These are phyloP conservation scores for Pelochelys cantorii DNA, from an alignment of 2,797 vertebrate genomes.

Conservation along the genomic window DNA sequence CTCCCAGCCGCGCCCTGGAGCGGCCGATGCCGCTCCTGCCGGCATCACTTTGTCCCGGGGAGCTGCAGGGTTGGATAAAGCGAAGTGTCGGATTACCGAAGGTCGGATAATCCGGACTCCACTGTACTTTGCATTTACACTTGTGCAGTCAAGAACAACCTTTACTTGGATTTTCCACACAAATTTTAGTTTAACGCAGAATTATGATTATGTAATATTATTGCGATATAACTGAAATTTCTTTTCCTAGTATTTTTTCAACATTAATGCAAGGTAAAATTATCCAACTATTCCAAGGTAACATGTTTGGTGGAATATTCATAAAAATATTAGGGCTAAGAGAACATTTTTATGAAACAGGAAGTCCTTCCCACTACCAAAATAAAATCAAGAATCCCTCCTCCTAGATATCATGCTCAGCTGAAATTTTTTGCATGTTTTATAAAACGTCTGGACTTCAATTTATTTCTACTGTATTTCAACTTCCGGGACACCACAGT, in stretches of 20 bases:
- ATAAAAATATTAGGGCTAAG: neutral
- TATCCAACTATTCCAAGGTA: neutral
- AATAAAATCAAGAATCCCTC: neutral
- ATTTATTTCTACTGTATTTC: too few species aligned
- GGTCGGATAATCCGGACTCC: too few species aligned
- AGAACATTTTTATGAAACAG: neutral
- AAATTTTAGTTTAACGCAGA: neutral
- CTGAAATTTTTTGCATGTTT: neutral
- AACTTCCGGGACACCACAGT: too few species aligned
- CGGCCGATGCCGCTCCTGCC: too few species aligned
- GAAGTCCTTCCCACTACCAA: neutral
- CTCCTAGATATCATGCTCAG: too few species aligned
- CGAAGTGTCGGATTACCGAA: too few species aligned
- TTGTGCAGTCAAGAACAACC: neutral
- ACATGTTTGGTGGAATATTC: neutral
- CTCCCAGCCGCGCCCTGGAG: too few species aligned
- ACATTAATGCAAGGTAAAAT: neutral
- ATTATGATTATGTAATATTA: neutral
- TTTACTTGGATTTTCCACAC: neutral
- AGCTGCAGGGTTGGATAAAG: too few species aligned
- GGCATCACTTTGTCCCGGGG: too few species aligned
- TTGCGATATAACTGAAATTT: neutral
- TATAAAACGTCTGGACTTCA: neutral
- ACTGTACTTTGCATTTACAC: neutral
- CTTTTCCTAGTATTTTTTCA: neutral